phyloP scores from a whole-genome alignment of 92 coral and sea anemone species.

The Siderastrea radians region DNA sequence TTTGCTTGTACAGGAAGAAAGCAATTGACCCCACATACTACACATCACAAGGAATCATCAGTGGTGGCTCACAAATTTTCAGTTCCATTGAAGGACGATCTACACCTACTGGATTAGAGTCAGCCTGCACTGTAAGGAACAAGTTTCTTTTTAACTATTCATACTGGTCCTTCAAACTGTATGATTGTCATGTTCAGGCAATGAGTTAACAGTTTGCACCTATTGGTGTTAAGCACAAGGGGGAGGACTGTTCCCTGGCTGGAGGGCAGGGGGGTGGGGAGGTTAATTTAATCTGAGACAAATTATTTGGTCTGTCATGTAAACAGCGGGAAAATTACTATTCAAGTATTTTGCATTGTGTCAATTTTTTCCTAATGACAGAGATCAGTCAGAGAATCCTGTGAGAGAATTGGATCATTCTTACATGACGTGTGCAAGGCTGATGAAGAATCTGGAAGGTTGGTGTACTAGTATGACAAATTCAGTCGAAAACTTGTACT shows the following conservation, averaged over 20 bases:
- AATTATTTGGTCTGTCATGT: no score
- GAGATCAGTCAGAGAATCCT: slow-evolving; percentile 91
- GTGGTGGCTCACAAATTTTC: slow-evolving; percentile 19
- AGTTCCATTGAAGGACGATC: slow-evolving; percentile 60
- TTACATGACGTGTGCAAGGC: slow-evolving; percentile 80
- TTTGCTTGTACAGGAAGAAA: slow-evolving; percentile 36
- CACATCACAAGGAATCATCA: slow-evolving; percentile 59
- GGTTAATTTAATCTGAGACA: no score
- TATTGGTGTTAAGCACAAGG: no score
- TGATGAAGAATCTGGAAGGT: slow-evolving; percentile 75
- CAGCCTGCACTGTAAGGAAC: slow-evolving; percentile 91
- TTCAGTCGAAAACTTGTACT: no score
- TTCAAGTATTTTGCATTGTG: background rate
- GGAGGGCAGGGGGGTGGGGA: no score
- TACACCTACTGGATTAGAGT: slow-evolving; percentile 81
- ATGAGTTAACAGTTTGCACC: no score
- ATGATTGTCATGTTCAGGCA: no score
- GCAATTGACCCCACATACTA: slow-evolving; percentile 80
- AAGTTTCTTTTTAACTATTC: no score
- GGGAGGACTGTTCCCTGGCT: no score
- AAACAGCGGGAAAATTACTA: no score
- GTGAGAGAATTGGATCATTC: slow-evolving; percentile 88
- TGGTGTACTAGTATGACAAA: background rate
- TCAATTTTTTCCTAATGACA: slow-evolving; percentile 10
- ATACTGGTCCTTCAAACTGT: no score